phyloP scores from a whole-genome alignment of 2,888 invertebrate genomes.

The Callinectes sapidus region DNA sequence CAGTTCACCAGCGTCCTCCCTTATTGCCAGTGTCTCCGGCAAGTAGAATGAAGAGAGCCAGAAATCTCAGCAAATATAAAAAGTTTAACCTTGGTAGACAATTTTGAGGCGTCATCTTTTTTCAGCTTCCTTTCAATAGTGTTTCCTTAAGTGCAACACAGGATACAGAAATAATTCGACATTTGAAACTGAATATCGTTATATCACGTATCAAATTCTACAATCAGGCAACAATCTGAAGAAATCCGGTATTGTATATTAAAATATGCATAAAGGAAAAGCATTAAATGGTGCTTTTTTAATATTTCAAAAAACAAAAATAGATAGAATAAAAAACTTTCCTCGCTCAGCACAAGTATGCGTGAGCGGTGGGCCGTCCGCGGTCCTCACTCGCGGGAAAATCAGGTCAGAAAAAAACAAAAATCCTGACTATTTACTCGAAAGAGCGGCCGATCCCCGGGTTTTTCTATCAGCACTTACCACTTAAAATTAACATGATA shows the following conservation, averaged over 20 bases:
- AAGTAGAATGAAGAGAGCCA: neutral
- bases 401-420: constrained; percentile 46
- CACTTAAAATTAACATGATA: constrained; percentile 64
- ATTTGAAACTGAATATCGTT: neutral
- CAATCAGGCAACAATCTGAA: neutral
- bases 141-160: neutral
- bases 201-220: neutral
- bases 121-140: neutral
- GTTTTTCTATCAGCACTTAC: constrained; percentile 65
- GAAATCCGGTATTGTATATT: neutral
- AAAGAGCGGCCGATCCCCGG: constrained; percentile 56
- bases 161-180: neutral
- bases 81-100: neutral
- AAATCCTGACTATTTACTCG: constrained; percentile 50
- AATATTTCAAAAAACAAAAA: neutral
- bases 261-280: neutral
- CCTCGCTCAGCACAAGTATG: neutral
- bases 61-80: neutral
- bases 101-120: neutral
- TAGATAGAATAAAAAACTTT: neutral
- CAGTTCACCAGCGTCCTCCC: neutral
- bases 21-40: no score
- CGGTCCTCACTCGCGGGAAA: constrained; percentile 17
- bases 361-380: neutral
- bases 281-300: neutral